Conservation (phyloP, 2,113 vertebrate species). For the Anthoscopus minutus region DNA sequence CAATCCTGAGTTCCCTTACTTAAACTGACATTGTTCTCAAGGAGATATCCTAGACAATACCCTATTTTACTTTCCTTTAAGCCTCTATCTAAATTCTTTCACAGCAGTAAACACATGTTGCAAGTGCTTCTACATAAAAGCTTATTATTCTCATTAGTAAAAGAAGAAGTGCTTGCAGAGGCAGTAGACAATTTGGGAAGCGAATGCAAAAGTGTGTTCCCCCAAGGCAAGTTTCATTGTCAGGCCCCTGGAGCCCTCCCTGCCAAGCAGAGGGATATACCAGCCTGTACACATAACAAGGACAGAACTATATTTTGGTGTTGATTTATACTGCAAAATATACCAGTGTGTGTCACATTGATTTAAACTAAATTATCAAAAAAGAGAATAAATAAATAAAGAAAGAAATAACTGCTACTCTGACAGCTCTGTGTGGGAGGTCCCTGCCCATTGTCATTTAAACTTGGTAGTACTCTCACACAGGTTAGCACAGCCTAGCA, state of each 20-base stretch:
- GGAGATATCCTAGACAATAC: conserved; percentile 35
- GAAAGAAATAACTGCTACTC: neutral
- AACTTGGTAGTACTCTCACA: neutral
- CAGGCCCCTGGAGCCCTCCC: neutral
- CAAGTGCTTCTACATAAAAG: conserved; percentile 27
- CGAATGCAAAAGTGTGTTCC: neutral
- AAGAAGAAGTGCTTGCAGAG: conserved; percentile 51
- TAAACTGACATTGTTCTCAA: conserved; percentile 44
- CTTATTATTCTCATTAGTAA: conserved; percentile 57
- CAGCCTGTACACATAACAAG: conserved; percentile 4
- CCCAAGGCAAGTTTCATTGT: conserved; percentile 21
- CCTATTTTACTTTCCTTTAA: conserved; percentile 36
- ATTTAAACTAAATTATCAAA: conserved; percentile 42
- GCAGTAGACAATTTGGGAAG: conserved; percentile 31
- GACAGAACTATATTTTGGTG: conserved; percentile 26
- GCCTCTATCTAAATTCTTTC: conserved; percentile 24
- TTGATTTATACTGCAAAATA: conserved; percentile 34
- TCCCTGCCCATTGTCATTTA: conserved; percentile 4
- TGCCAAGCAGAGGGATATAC: neutral
- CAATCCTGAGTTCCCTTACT: conserved; percentile 16
- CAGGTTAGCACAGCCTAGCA: conserved; percentile 25
- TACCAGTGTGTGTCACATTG: conserved; percentile 1
- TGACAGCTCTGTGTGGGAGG: conserved; percentile 9
- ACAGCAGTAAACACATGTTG: conserved; percentile 35
- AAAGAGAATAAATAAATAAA: conserved; percentile 27